A percentile compares a stretch with the other conserved stretches of the same genome.
Conservation (phyloP, 2,113 vertebrate species). For the Barbus barbus region DNA sequence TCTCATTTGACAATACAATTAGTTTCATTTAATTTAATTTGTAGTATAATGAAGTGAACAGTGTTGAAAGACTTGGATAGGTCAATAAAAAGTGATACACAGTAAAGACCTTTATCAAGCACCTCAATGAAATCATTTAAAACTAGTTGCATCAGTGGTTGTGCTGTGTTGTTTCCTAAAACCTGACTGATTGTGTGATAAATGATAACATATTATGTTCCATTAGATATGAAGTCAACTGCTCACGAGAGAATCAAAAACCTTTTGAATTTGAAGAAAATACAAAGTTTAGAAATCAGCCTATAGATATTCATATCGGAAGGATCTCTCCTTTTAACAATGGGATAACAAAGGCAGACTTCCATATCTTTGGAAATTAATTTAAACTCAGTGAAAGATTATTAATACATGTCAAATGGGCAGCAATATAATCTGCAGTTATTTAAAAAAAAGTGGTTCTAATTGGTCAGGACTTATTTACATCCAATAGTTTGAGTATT, state of each 20-base stretch:
- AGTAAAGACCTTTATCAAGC: neutral
- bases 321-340: neutral
- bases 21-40: neutral
- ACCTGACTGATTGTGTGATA: neutral
- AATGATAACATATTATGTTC: neutral
- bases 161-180: neutral
- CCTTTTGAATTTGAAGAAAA: neutral
- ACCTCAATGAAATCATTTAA: neutral
- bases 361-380: neutral
- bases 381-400: neutral
- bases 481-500: neutral
- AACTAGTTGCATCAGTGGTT: neutral
- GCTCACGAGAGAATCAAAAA: neutral
- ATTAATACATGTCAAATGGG: neutral
- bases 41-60: neutral
- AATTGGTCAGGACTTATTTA: neutral
- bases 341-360: neutral
- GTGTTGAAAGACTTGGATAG: neutral
- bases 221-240: neutral
- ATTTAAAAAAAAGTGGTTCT: neutral
- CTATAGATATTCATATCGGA: neutral
- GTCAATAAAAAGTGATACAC: neutral
- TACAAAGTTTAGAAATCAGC: neutral
- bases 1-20: neutral
- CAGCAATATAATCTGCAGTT: too few relatives aligned